Conservation (phyloP, 2,113 vertebrate genomes). For the Sciurus niger region DNA sequence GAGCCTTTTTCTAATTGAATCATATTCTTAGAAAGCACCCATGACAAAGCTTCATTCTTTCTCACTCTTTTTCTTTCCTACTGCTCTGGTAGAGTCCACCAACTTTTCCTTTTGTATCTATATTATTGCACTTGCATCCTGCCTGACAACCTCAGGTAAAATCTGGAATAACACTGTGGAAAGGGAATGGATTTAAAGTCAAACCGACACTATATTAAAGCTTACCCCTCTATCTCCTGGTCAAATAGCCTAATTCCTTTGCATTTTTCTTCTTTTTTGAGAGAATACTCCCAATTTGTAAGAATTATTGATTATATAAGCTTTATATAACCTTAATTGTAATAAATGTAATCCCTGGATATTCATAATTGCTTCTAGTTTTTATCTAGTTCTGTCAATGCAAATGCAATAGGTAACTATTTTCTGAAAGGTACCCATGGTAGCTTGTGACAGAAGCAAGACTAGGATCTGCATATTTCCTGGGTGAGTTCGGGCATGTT, state of each 20-base stretch:
- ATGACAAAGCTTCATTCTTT: not conserved
- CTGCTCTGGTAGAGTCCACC: not conserved
- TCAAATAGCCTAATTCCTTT: slow-evolving; percentile 12
- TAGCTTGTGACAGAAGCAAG: not conserved
- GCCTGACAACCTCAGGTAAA: not conserved
- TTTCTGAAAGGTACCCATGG: not conserved
- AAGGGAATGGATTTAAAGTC: slow-evolving; percentile 30
- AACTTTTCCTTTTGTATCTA: not conserved
- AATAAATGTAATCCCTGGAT: not conserved
- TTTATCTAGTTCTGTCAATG: not conserved
- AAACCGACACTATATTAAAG: not conserved
- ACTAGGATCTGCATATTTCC: not conserved
- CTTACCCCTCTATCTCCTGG: not conserved
- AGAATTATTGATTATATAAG: slow-evolving; percentile 16
- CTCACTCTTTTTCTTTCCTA: not conserved
- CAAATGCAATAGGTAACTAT: not conserved
- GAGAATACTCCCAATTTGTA: not conserved
- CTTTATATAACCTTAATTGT: not conserved
- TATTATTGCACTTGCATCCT: not conserved
- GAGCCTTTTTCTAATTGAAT: not conserved
- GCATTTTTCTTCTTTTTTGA: not conserved
- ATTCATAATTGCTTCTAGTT: slow-evolving; percentile 24
- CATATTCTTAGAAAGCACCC: not conserved
- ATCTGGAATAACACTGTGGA: slow-evolving; percentile 20
- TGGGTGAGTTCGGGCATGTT: not conserved